These are phyloP conservation scores for Euplexia lucipara DNA, from an alignment of 2,888 invertebrate genomes.

Conservation along the genomic window DNA sequence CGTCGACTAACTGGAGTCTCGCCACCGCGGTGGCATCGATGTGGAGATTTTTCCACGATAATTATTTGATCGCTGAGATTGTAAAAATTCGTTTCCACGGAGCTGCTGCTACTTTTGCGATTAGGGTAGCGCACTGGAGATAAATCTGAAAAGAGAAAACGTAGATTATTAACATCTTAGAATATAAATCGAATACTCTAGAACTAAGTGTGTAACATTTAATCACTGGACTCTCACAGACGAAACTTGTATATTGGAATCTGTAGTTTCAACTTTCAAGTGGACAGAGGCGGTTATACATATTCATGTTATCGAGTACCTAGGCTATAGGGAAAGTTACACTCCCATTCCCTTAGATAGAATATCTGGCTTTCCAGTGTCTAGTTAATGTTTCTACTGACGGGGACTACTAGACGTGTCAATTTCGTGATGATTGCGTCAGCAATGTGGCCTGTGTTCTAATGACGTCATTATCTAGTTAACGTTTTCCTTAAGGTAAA, in stretches of 20 bases:
- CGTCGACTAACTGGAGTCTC: conserved; percentile 85
- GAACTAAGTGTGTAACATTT: background rate
- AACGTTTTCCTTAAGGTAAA: conserved; percentile 41
- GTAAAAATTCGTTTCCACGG: conserved; percentile 93
- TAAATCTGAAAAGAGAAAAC: conserved; percentile 89
- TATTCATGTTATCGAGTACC: conserved; percentile 62
- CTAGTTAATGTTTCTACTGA: conserved; percentile 46
- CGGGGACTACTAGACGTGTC: conserved; percentile 38
- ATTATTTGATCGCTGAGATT: conserved; percentile 92
- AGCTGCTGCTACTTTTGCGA: conserved; percentile 92
- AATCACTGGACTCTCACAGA: background rate
- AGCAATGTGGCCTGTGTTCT: conserved; percentile 27
- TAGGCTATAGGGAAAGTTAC: conserved; percentile 65
- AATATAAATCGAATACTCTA: background rate
- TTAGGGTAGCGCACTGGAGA: conserved; percentile 92
- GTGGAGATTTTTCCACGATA: conserved; percentile 91
- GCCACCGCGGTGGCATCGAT: conserved; percentile 82
- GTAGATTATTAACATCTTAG: background rate
- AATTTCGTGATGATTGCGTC: conserved; percentile 52
- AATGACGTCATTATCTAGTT: conserved; percentile 47
- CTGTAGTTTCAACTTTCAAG: conserved; percentile 52
- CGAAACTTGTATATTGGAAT: conserved; percentile 21
- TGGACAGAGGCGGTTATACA: conserved; percentile 60
- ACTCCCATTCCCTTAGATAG: conserved; percentile 59
- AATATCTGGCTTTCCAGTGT: conserved; percentile 49